Evolutionary conservation across 1,140 invertebrate species (phyloP).

Genomic region (Macrobrachium rosenbergii): DNA sequence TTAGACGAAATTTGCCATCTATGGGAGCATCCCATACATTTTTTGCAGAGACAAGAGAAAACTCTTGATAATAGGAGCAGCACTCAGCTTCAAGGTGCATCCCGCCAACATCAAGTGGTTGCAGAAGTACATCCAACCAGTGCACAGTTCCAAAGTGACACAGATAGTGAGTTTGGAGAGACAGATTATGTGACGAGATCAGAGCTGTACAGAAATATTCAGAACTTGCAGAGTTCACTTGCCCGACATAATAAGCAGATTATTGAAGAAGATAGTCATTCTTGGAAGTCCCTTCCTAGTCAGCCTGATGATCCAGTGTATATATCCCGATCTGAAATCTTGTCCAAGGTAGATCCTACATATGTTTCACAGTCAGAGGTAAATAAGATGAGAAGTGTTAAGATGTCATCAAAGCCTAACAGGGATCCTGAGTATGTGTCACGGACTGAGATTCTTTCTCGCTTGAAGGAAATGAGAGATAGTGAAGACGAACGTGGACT

Average conservation of each 20-base stretch:
- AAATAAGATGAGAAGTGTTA: background rate
- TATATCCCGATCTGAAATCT: conserved; percentile 66
- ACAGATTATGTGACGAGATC: conserved; percentile 66
- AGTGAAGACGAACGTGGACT: conserved; percentile 54
- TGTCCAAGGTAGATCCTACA: conserved; percentile 55
- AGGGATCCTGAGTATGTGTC: conserved; percentile 45
- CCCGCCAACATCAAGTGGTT: conserved; percentile 52
- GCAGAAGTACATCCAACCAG: conserved; percentile 50
- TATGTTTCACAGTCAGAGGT: conserved; percentile 29
- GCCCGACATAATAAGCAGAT: conserved; percentile 38
- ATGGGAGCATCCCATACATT: conserved; percentile 18
- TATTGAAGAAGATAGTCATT: conserved; percentile 55
- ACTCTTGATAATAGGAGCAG: too few species aligned
- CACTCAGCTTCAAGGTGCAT: background rate
- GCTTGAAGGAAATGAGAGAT: conserved; percentile 52
- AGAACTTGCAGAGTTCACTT: conserved; percentile 61
- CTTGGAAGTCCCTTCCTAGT: conserved; percentile 58
- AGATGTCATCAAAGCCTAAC: conserved; percentile 13
- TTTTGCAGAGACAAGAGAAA: background rate
- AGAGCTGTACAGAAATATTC: conserved; percentile 65
- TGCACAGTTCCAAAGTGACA: conserved; percentile 22
- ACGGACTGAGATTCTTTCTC: conserved; percentile 47
- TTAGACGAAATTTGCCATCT: conserved; percentile 59
- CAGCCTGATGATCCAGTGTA: conserved; percentile 61
- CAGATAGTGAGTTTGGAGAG: conserved; percentile 60